A percentile compares a stretch with the other conserved stretches of the same genome.
phyloP scores from a whole-genome alignment of 1,140 invertebrate genomes.

The Drosophila parabipectinata region DNA sequence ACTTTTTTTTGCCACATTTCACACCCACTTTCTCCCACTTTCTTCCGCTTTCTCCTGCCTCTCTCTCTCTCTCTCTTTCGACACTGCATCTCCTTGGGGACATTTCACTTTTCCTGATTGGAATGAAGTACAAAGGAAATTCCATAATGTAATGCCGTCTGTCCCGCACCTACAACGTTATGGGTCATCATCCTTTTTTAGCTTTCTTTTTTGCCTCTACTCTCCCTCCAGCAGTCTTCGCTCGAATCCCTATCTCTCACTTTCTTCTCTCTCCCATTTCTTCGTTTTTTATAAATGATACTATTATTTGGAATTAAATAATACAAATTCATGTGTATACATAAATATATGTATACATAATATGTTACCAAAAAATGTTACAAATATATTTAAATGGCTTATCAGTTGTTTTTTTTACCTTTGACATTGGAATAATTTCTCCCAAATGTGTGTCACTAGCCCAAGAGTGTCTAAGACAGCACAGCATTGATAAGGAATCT shows the following conservation, averaged over 20 bases:
- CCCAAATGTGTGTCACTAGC: no score
- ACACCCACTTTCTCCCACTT: not conserved
- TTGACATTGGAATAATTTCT: no score
- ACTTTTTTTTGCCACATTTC: not conserved
- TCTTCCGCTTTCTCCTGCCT: no score
- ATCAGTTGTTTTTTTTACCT: no score
- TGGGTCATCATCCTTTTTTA: constrained; percentile 15
- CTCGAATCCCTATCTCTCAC: not conserved
- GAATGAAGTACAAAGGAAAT: constrained; percentile 45
- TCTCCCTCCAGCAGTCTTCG: not conserved
- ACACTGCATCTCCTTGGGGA: constrained; percentile 21
- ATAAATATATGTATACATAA: no score
- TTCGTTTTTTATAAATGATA: no score
- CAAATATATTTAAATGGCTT: no score
- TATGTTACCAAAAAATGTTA: no score
- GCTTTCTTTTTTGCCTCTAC: not conserved
- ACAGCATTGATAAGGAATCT: no score
- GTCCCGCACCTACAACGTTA: constrained; percentile 8
- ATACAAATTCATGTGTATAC: no score
- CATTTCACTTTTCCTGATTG: constrained; percentile 51
- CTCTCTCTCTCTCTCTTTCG: not conserved
- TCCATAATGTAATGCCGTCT: constrained; percentile 36
- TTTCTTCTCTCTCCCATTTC: constrained; percentile 1
- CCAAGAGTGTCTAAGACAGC: no score
- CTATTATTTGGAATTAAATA: no score